Conservation (phyloP, 2,113 vertebrate genomes). For the Dicrurus megarhynchus region DNA sequence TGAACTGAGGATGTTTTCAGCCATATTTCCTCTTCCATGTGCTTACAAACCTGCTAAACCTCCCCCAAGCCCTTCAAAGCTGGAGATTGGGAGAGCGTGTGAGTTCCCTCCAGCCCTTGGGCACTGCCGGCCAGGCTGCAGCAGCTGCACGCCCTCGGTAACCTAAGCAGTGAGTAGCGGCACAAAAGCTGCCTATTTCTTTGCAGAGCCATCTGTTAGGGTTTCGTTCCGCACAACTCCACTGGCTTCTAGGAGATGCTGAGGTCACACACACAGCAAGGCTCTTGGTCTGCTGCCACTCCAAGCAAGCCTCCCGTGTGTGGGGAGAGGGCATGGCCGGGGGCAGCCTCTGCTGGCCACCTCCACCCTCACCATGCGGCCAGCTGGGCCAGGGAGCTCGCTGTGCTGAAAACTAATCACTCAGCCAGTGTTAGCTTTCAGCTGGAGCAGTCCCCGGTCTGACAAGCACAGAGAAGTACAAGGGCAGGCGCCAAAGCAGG, state of each 20-base stretch:
- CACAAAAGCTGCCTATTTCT: background rate
- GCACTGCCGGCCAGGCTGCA: rapidly evolving
- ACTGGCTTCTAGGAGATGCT: background rate
- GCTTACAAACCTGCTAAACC: background rate
- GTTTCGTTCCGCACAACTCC: rapidly evolving
- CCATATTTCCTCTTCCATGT: rapidly evolving
- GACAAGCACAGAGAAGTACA: background rate
- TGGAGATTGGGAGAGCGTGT: rapidly evolving
- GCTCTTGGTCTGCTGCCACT: background rate
- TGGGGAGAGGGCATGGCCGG: rapidly evolving
- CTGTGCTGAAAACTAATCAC: background rate
- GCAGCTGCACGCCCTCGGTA: rapidly evolving
- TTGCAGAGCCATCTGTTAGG: background rate
- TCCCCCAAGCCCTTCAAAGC: background rate
- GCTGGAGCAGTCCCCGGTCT: rapidly evolving
- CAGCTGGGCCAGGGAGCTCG: background rate
- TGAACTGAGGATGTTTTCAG: rapidly evolving
- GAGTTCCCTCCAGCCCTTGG: background rate
- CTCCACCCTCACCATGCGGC: rapidly evolving
- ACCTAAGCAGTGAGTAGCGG: background rate
- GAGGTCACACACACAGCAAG: rapidly evolving
- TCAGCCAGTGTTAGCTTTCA: background rate
- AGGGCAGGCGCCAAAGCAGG: background rate
- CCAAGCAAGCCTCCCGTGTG: rapidly evolving
- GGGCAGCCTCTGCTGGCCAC: rapidly evolving